Conservation (phyloP, 2,888 invertebrate species). For the Tryphoninae sp. region DNA sequence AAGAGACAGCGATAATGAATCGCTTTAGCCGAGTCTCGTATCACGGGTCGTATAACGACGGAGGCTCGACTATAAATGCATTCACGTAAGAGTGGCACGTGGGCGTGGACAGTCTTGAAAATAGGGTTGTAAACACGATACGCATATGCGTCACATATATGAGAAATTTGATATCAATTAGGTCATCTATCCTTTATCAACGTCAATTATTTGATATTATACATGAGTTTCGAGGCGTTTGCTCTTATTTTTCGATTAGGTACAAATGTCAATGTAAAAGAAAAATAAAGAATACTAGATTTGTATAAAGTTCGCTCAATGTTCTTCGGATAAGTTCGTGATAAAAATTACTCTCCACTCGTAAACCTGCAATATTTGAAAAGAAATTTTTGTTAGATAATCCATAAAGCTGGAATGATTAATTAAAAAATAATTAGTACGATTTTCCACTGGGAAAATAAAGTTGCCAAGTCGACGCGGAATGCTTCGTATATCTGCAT, state of each 20-base stretch:
- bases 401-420: too few species aligned
- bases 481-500: background rate
- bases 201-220: background rate
- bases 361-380: too few species aligned
- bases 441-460: background rate
- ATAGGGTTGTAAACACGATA: conserved; percentile 8
- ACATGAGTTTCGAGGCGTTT: too few species aligned
- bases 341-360: too few species aligned
- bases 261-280: too few species aligned
- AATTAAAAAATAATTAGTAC: too few species aligned
- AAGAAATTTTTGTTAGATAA: too few species aligned
- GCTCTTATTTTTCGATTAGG: too few species aligned
- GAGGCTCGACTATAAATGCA: conserved; percentile 60
- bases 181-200: background rate
- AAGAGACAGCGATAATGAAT: conserved; percentile 29
- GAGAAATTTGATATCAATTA: background rate
- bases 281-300: too few species aligned
- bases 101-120: conserved; percentile 57
- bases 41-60: conserved; percentile 55
- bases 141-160: background rate
- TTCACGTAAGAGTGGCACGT: conserved; percentile 32
- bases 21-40: conserved; percentile 56
- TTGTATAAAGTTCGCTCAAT: too few species aligned
- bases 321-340: too few species aligned
- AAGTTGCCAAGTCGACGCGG: background rate